These are phyloP conservation scores for Sarcophaga rosellei DNA, from an alignment of 2,888 invertebrate species.

Conservation along the genomic window DNA sequence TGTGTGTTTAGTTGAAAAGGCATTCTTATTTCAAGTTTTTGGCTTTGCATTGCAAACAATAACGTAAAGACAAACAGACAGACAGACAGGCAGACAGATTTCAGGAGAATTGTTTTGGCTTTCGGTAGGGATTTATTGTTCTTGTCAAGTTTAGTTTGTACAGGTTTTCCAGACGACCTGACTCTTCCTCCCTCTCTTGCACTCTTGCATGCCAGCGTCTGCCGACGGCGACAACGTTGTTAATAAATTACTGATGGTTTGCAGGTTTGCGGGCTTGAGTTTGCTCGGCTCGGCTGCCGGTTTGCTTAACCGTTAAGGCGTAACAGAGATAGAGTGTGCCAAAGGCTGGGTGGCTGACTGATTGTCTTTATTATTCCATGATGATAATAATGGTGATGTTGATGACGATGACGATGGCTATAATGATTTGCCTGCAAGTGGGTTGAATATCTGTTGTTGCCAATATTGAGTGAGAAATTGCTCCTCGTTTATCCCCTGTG, in stretches of 20 bases:
- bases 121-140: slow-evolving; percentile 65
- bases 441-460: background rate
- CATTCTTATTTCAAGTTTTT: slow-evolving; percentile 49
- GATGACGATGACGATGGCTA: background rate
- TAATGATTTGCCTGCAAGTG: slow-evolving; percentile 29
- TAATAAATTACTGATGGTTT: background rate
- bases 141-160: slow-evolving; percentile 66
- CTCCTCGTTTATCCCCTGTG: no score
- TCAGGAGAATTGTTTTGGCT: slow-evolving; percentile 28
- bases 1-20: background rate
- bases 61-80: background rate
- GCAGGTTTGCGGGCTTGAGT: no score
- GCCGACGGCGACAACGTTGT: background rate
- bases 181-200: background rate
- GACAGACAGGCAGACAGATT: background rate
- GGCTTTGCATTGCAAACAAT: slow-evolving; percentile 33
- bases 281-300: background rate
- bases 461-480: slow-evolving; percentile 35
- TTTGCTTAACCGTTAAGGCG: slow-evolving; percentile 3
- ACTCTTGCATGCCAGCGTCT: background rate
- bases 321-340: slow-evolving; percentile 42
- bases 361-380: background rate
- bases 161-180: slow-evolving; percentile 58
- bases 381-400: no score
- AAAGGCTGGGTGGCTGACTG: background rate